Conservation (phyloP, 2,888 invertebrate genomes). For the Agrotis exclamationis region DNA sequence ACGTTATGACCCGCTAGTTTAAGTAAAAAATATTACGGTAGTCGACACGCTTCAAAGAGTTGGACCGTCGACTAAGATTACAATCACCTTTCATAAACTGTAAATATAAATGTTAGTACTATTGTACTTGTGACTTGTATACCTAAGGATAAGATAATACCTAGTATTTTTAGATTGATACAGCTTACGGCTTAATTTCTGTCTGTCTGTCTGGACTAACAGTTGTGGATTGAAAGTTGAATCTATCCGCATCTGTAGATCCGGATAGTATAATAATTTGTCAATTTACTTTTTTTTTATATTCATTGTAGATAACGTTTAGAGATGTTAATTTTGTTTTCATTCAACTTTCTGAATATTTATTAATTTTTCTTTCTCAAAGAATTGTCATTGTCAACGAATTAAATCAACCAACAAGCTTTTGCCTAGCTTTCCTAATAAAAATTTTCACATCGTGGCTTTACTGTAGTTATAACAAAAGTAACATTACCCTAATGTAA, state of each 20-base stretch:
- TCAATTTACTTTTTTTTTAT: too few relatives aligned
- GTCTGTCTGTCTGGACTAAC: background rate
- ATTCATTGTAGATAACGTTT: too few relatives aligned
- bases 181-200: slow-evolving; percentile 7
- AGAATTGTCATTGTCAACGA: too few relatives aligned
- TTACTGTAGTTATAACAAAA: too few relatives aligned
- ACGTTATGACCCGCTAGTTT: slow-evolving; percentile 65
- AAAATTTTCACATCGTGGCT: too few relatives aligned
- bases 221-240: slow-evolving; percentile 7
- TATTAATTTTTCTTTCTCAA: too few relatives aligned
- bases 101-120: slow-evolving; percentile 59
- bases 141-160: slow-evolving; percentile 29
- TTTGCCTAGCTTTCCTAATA: background rate
- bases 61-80: slow-evolving; percentile 70
- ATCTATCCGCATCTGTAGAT: slow-evolving; percentile 13
- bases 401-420: too few relatives aligned
- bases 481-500: background rate
- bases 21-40: slow-evolving; percentile 72
- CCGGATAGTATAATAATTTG: too few relatives aligned
- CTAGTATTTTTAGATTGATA: slow-evolving; percentile 30
- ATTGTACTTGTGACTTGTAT: slow-evolving; percentile 42
- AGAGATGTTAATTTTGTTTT: too few relatives aligned
- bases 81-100: slow-evolving; percentile 71
- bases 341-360: too few relatives aligned
- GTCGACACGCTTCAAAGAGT: slow-evolving; percentile 74